phyloP scores from a whole-genome alignment of 2,888 invertebrate species.

The Drosophila rubida region DNA sequence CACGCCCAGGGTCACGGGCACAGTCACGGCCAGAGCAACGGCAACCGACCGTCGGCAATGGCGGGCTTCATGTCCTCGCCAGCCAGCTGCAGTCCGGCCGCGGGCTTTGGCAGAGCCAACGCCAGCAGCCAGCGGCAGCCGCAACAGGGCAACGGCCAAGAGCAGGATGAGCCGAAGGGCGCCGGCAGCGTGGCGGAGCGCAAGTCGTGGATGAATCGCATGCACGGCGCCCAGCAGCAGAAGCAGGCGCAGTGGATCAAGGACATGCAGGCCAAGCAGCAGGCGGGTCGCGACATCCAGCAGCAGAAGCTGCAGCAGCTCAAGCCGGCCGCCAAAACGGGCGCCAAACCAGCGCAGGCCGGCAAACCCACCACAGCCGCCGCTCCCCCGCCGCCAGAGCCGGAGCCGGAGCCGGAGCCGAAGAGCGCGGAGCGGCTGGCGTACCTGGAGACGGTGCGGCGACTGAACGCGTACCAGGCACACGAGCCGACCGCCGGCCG shows the following conservation, averaged over 20 bases:
- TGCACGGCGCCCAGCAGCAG: constrained; percentile 61
- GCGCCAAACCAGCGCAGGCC: background rate
- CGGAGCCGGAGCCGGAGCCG: constrained; percentile 14
- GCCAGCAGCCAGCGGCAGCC: constrained; percentile 1
- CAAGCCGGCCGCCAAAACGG: background rate
- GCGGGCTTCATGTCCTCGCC: background rate
- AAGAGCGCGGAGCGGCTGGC: constrained; percentile 56
- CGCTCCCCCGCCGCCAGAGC: background rate
- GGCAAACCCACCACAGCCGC: too few relatives aligned
- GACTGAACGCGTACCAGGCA: constrained; percentile 49
- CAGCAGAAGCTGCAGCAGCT: constrained; percentile 42
- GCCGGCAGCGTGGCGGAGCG: constrained; percentile 42
- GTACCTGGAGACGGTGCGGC: constrained; percentile 47
- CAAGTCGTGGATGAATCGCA: constrained; percentile 62
- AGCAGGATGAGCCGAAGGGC: constrained; percentile 1
- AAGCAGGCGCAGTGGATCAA: constrained; percentile 59
- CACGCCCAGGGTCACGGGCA: too few relatives aligned
- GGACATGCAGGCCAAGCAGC: constrained; percentile 66
- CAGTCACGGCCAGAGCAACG: too few relatives aligned
- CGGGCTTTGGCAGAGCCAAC: constrained; percentile 6
- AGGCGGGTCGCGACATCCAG: constrained; percentile 55
- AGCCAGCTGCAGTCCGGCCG: background rate
- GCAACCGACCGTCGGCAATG: background rate
- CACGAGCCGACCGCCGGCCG: constrained; percentile 49
- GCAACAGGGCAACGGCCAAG: too few relatives aligned